Evolutionary conservation across 2,888 invertebrate genomes (phyloP).

Genomic region (Campoplex capitator): DNA sequence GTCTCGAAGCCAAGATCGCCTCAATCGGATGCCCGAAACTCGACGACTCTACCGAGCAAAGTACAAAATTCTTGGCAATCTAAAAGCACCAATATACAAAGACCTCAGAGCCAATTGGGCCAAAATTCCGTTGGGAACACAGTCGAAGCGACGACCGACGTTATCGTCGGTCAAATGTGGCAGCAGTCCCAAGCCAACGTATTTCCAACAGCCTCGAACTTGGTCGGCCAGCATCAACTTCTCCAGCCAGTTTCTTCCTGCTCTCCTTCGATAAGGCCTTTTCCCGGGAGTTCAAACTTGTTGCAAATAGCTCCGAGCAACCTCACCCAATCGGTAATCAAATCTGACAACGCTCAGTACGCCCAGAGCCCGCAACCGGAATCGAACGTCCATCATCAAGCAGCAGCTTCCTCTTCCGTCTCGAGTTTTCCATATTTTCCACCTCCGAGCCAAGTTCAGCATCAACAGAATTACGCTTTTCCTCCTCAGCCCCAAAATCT

Average conservation of each 20-base stretch:
- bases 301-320: slow-evolving; percentile 73
- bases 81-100: slow-evolving; percentile 78
- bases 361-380: slow-evolving; percentile 9
- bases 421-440: slow-evolving; percentile 24
- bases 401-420: slow-evolving; percentile 28
- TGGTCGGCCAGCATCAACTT: slow-evolving; percentile 38
- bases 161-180: slow-evolving; percentile 81
- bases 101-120: slow-evolving; percentile 75
- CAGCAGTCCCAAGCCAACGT: slow-evolving; percentile 76
- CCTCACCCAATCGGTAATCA: slow-evolving; percentile 31
- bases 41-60: slow-evolving; percentile 78
- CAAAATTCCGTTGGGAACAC: slow-evolving; percentile 64
- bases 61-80: slow-evolving; percentile 83
- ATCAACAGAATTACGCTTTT: slow-evolving; percentile 66
- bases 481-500: slow-evolving; percentile 42
- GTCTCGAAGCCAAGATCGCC: slow-evolving; percentile 80
- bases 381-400: slow-evolving; percentile 21
- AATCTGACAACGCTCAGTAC: slow-evolving; percentile 66
- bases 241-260: slow-evolving; percentile 46
- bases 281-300: slow-evolving; percentile 63
- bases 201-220: slow-evolving; percentile 48
- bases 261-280: slow-evolving; percentile 20
- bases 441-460: slow-evolving; percentile 52
- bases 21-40: slow-evolving; percentile 73
- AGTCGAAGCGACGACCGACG: slow-evolving; percentile 76